Conservation (phyloP, 2,888 invertebrate species). For the Teleiodes luculella region DNA sequence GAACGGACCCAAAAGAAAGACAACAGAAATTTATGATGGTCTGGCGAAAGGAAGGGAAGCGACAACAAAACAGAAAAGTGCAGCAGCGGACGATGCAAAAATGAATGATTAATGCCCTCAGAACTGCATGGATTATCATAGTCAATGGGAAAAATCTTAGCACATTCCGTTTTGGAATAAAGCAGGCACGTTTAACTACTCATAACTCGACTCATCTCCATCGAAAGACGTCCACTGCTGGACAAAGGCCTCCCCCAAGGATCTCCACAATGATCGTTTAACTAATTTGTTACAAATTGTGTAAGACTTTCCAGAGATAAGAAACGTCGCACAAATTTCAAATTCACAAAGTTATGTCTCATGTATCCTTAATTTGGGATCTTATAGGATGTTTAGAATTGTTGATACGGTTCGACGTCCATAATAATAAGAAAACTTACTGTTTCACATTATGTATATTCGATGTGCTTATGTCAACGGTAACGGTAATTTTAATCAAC, state of each 20-base stretch:
- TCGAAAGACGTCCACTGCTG: too few species aligned
- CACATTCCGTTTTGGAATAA: too few species aligned
- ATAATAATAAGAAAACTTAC: not conserved
- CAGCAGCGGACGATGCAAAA: slow-evolving; percentile 3
- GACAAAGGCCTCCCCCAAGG: too few species aligned
- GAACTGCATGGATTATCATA: not conserved
- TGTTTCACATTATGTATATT: slow-evolving; percentile 12
- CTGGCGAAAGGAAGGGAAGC: slow-evolving; percentile 1
- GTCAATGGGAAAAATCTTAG: not conserved
- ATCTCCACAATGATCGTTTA: too few species aligned
- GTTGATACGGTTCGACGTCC: not conserved
- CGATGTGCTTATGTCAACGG: slow-evolving; percentile 28
- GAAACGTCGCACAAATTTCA: not conserved
- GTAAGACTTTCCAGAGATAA: too few species aligned
- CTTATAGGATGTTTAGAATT: not conserved
- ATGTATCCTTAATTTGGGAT: not conserved
- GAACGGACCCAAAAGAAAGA: not conserved
- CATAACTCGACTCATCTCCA: too few species aligned
- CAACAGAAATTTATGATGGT: slow-evolving; percentile 3
- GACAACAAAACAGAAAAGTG: slow-evolving; percentile 4
- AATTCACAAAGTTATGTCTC: not conserved
- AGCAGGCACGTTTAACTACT: too few species aligned
- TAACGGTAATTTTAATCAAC: slow-evolving; percentile 42
- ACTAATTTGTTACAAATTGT: too few species aligned
- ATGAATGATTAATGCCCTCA: slow-evolving; percentile 5